Evolutionary conservation across 2,888 invertebrate genomes (phyloP), one percentile per base, ranked within the genome.

Genomic region (Agriopis marginaria): DNA sequence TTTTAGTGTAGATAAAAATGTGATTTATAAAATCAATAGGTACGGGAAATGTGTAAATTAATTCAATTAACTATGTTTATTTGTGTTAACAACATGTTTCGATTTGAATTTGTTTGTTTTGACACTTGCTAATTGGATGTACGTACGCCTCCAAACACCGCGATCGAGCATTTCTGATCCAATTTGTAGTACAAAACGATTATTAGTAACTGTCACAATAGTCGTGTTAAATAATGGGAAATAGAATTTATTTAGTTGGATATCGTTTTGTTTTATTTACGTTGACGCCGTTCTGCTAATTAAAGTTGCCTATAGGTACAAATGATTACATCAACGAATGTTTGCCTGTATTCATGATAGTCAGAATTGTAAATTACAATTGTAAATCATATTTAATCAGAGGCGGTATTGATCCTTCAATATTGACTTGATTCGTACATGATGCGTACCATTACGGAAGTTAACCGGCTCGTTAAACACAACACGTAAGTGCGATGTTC

Each of bases 181-280:
- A 79, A 79, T 80, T 79, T 82, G 80, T 86, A 89, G 88, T 89
- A 89, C 88, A 89, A 88, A 77, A 77, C 12, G 7, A 81, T 79
- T 86, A 79, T 81, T 81, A 81, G 79, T 84, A 82, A 80, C 79
- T 80, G 85, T 87, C 85, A 84, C 83, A 85, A 86, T 75, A 80
- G 75, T 85, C 84, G 79, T 86, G 82, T 86, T 87, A 82, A 77
- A 82, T 81, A 80, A 82, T 83, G 83, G 81, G 80, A 90, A 77
- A 89, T 89, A 90, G 73, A 89, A 81, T 86, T 82, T 86, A 86
- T 88, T 86, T 85, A 86, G 85, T 87, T 87, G 82, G 72, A 79
- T 32, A 32, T 45, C 71, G 69, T 64, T 74, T 81, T 81, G 86
- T 89, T 89, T 88, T 85, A 88, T 87, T 89, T 84, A 72, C 60